Evolutionary conservation across 2,113 vertebrate genomes (phyloP), one percentile per base, ranked within the genome.

Genomic region (Poeciliopsis prolifica): DNA sequence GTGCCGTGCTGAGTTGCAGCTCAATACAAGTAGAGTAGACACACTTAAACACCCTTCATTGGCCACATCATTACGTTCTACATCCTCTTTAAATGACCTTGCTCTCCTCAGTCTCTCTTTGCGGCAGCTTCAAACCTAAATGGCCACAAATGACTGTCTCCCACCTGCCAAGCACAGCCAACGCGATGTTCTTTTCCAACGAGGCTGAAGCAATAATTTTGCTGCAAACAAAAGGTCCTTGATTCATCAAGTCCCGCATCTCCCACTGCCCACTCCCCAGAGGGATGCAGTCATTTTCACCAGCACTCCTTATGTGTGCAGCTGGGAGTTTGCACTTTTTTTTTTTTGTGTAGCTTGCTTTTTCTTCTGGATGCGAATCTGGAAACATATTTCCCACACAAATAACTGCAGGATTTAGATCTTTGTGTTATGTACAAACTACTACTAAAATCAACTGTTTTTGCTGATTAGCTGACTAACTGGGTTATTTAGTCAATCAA

Each of bases 241-340:
- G 84, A 91, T 88, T 89, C 88, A 87, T 91, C 89, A 88, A 90
- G 86, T 91, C 88, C 84, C 60, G 42, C 79, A 68, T 83, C 88
- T 88, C 87, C 84, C 75, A 80, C 87, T 83, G 82, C 89, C 86
- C 86, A 88, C 87, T 91, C 91, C 83, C 88, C 75, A 31, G 86
- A 80, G 88, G 65, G 64, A 81, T 65, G 82, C 86, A 84, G 86
- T 91, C 78, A 92, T 93, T 93, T 92, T 92, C 90, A 86, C 83
- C 26, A 77, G 64, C 74, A 64, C 74, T 79, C 76, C 80, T 80
- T 77, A 51, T 4, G 62, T 65, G 79, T 61, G 76, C 77, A 35
- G 40, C 64, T 65, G 44, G 61, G 62, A 35, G 75, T 82, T 72
- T 22, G 4, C 28, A 9, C 35, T 44, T 37, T 10, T 37, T 3